A percentile compares a stretch with the other conserved stretches of the same genome.
Evolutionary conservation across 2,113 vertebrate genomes (phyloP).

Genomic region (Sebastes schlegelii): DNA sequence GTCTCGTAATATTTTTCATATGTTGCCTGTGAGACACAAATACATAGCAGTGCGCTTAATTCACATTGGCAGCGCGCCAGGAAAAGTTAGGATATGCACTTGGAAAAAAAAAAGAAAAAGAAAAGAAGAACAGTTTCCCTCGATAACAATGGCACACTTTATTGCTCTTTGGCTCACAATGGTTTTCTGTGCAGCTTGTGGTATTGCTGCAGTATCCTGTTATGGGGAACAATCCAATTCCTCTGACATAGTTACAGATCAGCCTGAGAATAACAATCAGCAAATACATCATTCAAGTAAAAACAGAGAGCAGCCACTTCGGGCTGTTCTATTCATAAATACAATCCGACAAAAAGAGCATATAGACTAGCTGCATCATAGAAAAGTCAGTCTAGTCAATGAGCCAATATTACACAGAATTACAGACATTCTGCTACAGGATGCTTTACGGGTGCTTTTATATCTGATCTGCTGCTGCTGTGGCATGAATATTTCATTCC

Average conservation of each 20-base stretch:
- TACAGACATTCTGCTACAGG: conserved; percentile 59
- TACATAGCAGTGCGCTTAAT: conserved; percentile 62
- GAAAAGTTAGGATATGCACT: conserved; percentile 72
- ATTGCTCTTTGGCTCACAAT: conserved; percentile 78
- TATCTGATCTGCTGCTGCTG: conserved; percentile 73
- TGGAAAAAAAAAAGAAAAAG: conserved; percentile 50
- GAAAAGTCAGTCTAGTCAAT: conserved; percentile 62
- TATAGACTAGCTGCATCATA: conserved; percentile 29
- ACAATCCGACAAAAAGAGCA: conserved; percentile 1
- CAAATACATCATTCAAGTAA: conserved; percentile 68
- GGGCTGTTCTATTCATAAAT: conserved; percentile 43
- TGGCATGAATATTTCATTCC: conserved; percentile 77
- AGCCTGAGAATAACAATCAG: conserved; percentile 74
- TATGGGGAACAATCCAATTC: conserved; percentile 80
- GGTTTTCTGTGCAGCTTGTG: conserved; percentile 71
- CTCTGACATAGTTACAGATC: conserved; percentile 74
- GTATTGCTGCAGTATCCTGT: conserved; percentile 81
- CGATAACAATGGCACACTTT: conserved; percentile 80
- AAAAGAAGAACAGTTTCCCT: conserved; percentile 64
- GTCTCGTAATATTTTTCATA: conserved; percentile 50
- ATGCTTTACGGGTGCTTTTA: conserved; percentile 66
- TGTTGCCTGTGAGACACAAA: conserved; percentile 61
- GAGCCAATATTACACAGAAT: conserved; percentile 63
- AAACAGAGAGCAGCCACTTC: conserved; percentile 34
- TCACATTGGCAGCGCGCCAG: conserved; percentile 72